A percentile compares a stretch with the other conserved stretches of the same genome.
These are phyloP conservation scores for Lasaia peninsularis DNA, from an alignment of 1,140 invertebrate genomes.

Conservation along the genomic window DNA sequence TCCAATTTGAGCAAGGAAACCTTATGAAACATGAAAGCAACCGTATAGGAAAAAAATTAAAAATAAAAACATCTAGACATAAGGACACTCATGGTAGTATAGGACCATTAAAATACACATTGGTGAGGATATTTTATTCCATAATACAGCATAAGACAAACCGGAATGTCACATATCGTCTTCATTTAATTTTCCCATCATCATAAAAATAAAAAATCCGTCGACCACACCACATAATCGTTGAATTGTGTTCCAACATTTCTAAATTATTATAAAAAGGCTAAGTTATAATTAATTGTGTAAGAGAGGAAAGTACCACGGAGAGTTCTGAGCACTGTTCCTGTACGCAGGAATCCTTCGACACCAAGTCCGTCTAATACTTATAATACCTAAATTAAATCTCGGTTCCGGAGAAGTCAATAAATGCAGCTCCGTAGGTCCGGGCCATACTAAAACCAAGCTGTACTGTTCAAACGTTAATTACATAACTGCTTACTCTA, in stretches of 20 bases:
- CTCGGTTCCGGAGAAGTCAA: conserved; percentile 64
- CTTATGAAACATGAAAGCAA: no score
- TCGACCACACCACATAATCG: conserved; percentile 63
- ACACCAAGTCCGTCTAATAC: conserved; percentile 63
- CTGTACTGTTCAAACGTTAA: conserved; percentile 56
- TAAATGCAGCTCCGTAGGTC: conserved; percentile 64
- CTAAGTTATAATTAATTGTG: conserved; percentile 76
- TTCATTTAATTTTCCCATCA: conserved; percentile 59
- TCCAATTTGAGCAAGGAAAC: no score
- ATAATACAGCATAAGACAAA: conserved; percentile 79
- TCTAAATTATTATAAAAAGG: conserved; percentile 76
- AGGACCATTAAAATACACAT: conserved; percentile 40
- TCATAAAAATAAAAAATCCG: conserved; percentile 68
- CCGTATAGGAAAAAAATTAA: no score
- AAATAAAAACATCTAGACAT: no score
- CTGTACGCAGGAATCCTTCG: conserved; percentile 51
- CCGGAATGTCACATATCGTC: conserved; percentile 77
- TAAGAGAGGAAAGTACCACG: conserved; percentile 68
- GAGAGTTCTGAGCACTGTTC: conserved; percentile 56
- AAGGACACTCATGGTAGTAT: no score
- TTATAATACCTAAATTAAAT: conserved; percentile 73
- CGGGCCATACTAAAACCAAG: conserved; percentile 44
- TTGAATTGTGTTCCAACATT: conserved; percentile 70
- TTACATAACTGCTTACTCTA: conserved; percentile 75
- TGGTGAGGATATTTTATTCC: conserved; percentile 79